Evolutionary conservation across 2,888 invertebrate species (phyloP), one percentile per base, ranked within the genome.

Genomic region (Nudaria mundana): DNA sequence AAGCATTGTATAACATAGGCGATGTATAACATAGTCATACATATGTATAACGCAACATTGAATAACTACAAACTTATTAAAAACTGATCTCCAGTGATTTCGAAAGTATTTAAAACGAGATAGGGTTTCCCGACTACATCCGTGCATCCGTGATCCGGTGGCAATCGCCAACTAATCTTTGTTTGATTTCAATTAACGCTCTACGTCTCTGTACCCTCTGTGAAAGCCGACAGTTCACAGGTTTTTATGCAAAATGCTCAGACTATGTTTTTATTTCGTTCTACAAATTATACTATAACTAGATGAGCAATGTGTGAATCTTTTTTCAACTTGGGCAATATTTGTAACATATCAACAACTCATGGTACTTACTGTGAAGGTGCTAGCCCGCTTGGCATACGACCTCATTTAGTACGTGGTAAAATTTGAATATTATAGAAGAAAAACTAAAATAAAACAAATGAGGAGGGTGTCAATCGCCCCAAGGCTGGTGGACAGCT

Each of bases 141-240:
- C 50, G 56, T 55, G 56, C 73, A 56, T 51, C 53, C 55, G 62
- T 76, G 75, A 77, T 76, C 75, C 69, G 41, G 48, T 56, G 56
- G 65, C 76, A 73, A 79, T 76, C 74, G 68, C 42, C 51, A 66
- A 63, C 67, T 81, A 78, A 83, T 82, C 81, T 81, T 71, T 83
- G 77, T 85, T 84, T 85, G 81, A 82, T 78, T 84, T 85, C 74
- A 86, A 85, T 85, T 82, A 86, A 75, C 54, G 48, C 42, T 55
- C 42, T 44, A 37, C 38, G 41, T 54, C 44, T 53, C 37, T 67
- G 59, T 56, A 49, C 47, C 46, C 59, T 40, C 39, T 54, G 53
- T 49, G 41, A 50, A 42, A 52, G 40, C 30, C 15, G 39, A 37
- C 25, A 30, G 10, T 34, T 42, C 35, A n/a, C 30, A 16, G 26